Conservation (phyloP, 2,888 invertebrate genomes). For the Ectemnius lituratus region DNA sequence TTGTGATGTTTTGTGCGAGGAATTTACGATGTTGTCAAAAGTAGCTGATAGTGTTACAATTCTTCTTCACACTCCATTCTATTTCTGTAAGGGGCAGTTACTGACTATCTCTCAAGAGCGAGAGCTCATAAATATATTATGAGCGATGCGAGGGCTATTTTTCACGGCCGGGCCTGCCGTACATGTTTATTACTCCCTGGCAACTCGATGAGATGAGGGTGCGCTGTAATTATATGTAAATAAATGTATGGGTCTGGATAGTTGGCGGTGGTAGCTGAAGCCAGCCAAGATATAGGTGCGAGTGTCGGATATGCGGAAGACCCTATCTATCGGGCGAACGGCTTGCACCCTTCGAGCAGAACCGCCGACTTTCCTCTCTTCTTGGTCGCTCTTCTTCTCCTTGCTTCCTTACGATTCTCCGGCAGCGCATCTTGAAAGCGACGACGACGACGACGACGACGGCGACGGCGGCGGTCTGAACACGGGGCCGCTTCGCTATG, state of each 20-base stretch:
- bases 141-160: conserved; percentile 17
- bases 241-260: conserved; percentile 68
- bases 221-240: conserved; percentile 68
- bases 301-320: conserved; percentile 39
- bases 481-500: conserved; percentile 31
- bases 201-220: conserved; percentile 44
- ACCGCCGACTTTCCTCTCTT: background rate
- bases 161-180: conserved; percentile 37
- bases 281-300: conserved; percentile 40
- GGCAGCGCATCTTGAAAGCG: background rate
- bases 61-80: too few species aligned
- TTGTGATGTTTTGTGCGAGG: too few species aligned
- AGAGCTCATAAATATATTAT: conserved; percentile 60
- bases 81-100: too few species aligned
- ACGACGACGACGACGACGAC: background rate
- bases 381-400: conserved; percentile 13
- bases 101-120: background rate
- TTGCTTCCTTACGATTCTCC: conserved; percentile 5
- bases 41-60: too few species aligned
- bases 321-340: conserved; percentile 12
- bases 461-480: background rate
- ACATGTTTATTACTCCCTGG: conserved; percentile 61
- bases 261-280: conserved; percentile 47
- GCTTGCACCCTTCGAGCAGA: background rate
- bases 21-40: too few species aligned